A percentile compares a stretch with the other conserved stretches of the same genome.
These are phyloP conservation scores for Harpagoxenus sublaevis DNA, from an alignment of 2,888 invertebrate species.

Conservation along the genomic window DNA sequence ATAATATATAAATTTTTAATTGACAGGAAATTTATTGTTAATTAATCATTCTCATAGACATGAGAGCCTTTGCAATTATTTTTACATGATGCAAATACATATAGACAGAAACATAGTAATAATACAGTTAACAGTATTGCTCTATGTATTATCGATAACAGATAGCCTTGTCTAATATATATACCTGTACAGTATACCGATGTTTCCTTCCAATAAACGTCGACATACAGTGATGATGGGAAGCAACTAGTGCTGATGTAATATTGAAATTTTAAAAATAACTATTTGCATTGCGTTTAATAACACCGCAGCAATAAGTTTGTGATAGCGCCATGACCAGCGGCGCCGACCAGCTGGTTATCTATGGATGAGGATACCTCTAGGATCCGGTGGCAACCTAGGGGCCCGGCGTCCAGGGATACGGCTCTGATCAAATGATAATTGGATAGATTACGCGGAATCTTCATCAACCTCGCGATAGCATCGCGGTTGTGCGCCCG, in stretches of 20 bases:
- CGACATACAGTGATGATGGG: neutral
- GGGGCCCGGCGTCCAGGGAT: constrained; percentile 61
- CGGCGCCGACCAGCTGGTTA: constrained; percentile 26
- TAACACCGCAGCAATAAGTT: neutral
- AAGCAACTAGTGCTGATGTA: neutral
- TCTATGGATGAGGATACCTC: constrained; percentile 39
- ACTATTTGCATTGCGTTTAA: neutral
- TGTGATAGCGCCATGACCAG: neutral
- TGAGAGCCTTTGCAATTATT: neutral
- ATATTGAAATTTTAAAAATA: neutral
- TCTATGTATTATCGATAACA: neutral
- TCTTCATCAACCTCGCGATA: constrained; percentile 82
- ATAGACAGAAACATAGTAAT: neutral
- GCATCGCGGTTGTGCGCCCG: constrained; percentile 82
- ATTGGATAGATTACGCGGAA: constrained; percentile 86
- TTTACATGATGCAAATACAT: no score
- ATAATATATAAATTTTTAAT: neutral
- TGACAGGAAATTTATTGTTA: neutral
- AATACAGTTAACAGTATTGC: neutral
- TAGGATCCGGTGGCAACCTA: constrained; percentile 56
- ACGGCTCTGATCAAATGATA: constrained; percentile 83
- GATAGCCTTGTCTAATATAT: neutral
- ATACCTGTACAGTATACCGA: no score
- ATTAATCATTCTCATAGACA: neutral
- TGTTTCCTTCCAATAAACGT: neutral